Percentiles rank a stretch among this genome's conserved stretches.
These are phyloP conservation scores for Tachina fera DNA, from an alignment of 2,888 invertebrate species.

Conservation along the genomic window DNA sequence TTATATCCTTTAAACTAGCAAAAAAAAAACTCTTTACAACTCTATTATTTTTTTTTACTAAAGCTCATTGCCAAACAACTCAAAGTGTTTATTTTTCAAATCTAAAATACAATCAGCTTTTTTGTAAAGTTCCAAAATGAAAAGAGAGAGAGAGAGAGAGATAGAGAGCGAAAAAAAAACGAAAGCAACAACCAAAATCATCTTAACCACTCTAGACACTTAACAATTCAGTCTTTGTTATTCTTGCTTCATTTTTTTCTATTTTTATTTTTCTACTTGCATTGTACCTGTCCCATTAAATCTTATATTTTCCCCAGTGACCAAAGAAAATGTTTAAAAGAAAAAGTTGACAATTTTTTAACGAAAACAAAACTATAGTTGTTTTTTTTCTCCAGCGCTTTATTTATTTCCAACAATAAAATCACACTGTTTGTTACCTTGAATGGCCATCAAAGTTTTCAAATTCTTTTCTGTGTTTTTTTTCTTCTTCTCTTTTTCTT, in stretches of 20 bases:
- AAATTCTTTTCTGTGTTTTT: constrained; percentile 5
- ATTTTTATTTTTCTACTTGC: constrained; percentile 27
- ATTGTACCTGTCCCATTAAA: constrained; percentile 70
- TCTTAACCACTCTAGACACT: constrained; percentile 67
- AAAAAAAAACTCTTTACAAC: neutral
- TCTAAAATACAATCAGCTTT: constrained; percentile 35
- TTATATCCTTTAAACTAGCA: too few species aligned
- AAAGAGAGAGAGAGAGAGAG: neutral
- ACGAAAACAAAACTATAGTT: constrained; percentile 4
- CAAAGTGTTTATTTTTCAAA: constrained; percentile 30
- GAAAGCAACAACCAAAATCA: constrained; percentile 50
- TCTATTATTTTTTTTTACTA: neutral
- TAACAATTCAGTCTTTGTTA: constrained; percentile 51
- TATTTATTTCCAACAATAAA: constrained; percentile 45
- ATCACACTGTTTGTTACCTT: constrained; percentile 68
- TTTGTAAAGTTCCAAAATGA: neutral
- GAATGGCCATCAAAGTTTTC: constrained; percentile 69
- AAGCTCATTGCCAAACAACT: constrained; percentile 7
- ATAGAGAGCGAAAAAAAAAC: neutral
- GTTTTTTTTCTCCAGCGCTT: neutral
- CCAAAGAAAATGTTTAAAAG: constrained; percentile 55
- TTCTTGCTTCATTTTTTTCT: constrained; percentile 2
- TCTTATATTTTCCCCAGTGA: constrained; percentile 64
- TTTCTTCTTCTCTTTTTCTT: neutral
- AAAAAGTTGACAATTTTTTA: constrained; percentile 42